Evolutionary conservation across 2,888 invertebrate genomes (phyloP).

Genomic region (Serrognathus titanus): DNA sequence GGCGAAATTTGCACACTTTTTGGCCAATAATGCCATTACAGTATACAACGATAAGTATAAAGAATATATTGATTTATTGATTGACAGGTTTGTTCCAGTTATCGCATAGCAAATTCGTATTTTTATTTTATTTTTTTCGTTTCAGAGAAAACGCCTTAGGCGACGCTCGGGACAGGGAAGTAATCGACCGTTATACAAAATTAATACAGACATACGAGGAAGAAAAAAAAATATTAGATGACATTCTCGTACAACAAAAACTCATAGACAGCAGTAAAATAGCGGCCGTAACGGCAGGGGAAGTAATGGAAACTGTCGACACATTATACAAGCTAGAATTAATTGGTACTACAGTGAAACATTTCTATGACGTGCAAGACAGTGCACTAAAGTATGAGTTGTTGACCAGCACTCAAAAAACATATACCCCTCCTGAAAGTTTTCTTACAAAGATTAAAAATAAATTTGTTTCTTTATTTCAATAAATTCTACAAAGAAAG

Average conservation of each 20-base stretch:
- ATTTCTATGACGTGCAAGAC: slow-evolving; percentile 32
- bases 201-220: slow-evolving; percentile 31
- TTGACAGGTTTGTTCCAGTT: slow-evolving; percentile 29
- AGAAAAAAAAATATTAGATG: slow-evolving; percentile 30
- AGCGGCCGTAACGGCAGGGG: slow-evolving; percentile 25
- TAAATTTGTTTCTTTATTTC: too few species aligned
- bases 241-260: slow-evolving; percentile 18
- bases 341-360: slow-evolving; percentile 35
- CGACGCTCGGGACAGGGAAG: slow-evolving; percentile 19
- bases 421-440: neutral
- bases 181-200: slow-evolving; percentile 27
- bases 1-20: slow-evolving; percentile 41
- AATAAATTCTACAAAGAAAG: too few species aligned
- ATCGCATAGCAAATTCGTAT: too few species aligned
- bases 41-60: slow-evolving; percentile 40
- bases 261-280: neutral
- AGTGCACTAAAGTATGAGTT: neutral
- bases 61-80: slow-evolving; percentile 38
- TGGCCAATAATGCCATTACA: slow-evolving; percentile 38
- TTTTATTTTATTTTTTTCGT: neutral
- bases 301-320: slow-evolving; percentile 27
- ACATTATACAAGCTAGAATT: slow-evolving; percentile 33
- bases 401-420: neutral
- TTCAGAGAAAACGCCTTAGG: slow-evolving; percentile 34
- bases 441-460: too few species aligned